Conservation (phyloP, 2,113 vertebrate genomes). For the Ivindomyrus marchei region DNA sequence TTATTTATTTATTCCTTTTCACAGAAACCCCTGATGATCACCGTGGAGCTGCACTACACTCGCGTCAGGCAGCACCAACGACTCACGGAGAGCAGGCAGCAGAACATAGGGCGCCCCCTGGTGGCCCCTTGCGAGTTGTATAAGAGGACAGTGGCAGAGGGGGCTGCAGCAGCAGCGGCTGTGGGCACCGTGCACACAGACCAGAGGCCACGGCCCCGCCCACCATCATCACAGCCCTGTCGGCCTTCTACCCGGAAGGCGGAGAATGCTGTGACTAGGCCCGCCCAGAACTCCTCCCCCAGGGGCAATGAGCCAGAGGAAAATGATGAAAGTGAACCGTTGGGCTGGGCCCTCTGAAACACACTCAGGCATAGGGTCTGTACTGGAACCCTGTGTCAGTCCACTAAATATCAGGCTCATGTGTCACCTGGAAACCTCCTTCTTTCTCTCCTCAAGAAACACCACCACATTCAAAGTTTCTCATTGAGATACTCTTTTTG, state of each 20-base stretch:
- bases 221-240: neutral
- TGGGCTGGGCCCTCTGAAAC: constrained; percentile 23
- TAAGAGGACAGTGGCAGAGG: constrained; percentile 24
- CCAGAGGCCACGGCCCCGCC: constrained; percentile 20
- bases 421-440: neutral
- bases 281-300: constrained; percentile 37
- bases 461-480: neutral
- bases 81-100: constrained; percentile 53
- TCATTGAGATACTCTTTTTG: neutral
- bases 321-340: constrained; percentile 67
- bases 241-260: constrained; percentile 50
- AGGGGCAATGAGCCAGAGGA: constrained; percentile 68
- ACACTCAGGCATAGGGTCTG: neutral
- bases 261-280: constrained; percentile 38
- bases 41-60: constrained; percentile 66
- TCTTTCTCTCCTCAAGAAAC: neutral
- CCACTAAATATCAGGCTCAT: neutral
- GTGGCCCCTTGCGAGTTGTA: constrained; percentile 57
- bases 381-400: neutral
- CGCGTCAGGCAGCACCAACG: constrained; percentile 47
- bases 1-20: neutral
- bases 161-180: neutral
- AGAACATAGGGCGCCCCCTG: constrained; percentile 59
- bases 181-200: constrained; percentile 12
- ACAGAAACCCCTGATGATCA: constrained; percentile 63